phyloP scores from a whole-genome alignment of 2,113 vertebrate genomes.

The Pachyramphus minor region DNA sequence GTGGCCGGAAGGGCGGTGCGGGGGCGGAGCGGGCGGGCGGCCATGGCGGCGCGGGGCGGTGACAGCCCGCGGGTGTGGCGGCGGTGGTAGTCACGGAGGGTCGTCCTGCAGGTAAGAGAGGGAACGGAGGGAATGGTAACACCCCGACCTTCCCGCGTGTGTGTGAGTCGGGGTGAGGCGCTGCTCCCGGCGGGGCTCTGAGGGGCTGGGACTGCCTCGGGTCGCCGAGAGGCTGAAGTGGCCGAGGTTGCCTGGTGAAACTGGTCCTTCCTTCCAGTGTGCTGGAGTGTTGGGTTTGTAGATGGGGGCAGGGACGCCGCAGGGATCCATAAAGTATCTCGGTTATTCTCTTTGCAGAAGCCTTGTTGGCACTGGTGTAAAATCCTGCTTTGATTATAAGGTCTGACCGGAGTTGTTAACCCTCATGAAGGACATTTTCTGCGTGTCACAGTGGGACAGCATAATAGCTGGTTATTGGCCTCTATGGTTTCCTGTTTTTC shows the following conservation, averaged over 20 bases:
- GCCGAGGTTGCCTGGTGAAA: background rate
- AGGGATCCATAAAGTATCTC: accelerated
- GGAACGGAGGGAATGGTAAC: background rate
- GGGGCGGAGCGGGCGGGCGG: background rate
- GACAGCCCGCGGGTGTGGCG: accelerated
- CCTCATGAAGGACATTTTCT: accelerated
- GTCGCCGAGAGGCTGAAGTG: accelerated
- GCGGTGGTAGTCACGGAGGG: background rate
- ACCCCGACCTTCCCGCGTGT: accelerated
- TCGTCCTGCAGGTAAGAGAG: too few species aligned
- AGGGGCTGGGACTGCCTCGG: background rate
- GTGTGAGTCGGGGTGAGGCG: background rate
- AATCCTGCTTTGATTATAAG: background rate
- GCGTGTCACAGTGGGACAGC: background rate
- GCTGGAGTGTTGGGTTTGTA: accelerated
- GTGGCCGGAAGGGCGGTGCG: background rate
- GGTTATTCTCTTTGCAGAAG: accelerated
- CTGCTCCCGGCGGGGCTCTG: background rate
- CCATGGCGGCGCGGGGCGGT: accelerated
- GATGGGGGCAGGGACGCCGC: too few species aligned
- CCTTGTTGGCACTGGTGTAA: background rate
- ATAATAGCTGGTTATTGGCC: background rate
- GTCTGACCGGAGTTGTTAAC: background rate
- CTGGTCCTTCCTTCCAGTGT: accelerated
- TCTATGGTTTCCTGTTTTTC: background rate